Evolutionary conservation across 2,797 vertebrate species (phyloP).

Genomic region (Heteromormyrus szaboi): DNA sequence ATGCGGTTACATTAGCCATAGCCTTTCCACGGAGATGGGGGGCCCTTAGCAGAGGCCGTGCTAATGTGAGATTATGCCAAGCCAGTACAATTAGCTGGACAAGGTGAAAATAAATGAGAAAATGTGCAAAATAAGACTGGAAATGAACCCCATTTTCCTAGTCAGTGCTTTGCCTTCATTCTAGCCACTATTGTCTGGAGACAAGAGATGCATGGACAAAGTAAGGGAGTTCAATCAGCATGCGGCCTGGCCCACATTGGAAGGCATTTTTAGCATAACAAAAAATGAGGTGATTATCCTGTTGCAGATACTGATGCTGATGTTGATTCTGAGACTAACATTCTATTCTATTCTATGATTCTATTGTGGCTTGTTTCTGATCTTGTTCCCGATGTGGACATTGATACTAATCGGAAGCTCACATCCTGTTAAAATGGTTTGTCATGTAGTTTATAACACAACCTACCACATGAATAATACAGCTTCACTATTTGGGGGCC

Average conservation of each 20-base stretch:
- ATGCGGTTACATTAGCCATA: slow-evolving; percentile 40
- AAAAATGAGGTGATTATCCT: background rate
- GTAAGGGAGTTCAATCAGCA: background rate
- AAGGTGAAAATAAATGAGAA: slow-evolving; percentile 29
- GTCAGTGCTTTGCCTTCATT: background rate
- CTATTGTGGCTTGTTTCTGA: background rate
- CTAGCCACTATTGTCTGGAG: background rate
- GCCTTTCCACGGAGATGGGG: slow-evolving; percentile 24
- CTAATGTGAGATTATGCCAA: slow-evolving; percentile 28
- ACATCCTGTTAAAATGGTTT: background rate
- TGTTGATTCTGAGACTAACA: background rate
- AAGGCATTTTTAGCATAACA: background rate
- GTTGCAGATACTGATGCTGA: background rate
- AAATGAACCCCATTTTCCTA: background rate
- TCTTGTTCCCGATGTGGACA: background rate
- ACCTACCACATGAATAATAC: background rate
- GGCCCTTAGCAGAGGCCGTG: slow-evolving; percentile 26
- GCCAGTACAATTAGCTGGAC: slow-evolving; percentile 31
- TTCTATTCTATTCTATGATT: background rate
- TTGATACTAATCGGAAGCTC: background rate
- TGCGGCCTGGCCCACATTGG: background rate
- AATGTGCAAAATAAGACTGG: slow-evolving; percentile 31
- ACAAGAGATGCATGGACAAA: background rate
- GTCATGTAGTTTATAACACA: background rate
- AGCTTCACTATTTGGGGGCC: background rate